phyloP scores from a whole-genome alignment of 2,113 vertebrate genomes.

The Phalacrocorax aristotelis region DNA sequence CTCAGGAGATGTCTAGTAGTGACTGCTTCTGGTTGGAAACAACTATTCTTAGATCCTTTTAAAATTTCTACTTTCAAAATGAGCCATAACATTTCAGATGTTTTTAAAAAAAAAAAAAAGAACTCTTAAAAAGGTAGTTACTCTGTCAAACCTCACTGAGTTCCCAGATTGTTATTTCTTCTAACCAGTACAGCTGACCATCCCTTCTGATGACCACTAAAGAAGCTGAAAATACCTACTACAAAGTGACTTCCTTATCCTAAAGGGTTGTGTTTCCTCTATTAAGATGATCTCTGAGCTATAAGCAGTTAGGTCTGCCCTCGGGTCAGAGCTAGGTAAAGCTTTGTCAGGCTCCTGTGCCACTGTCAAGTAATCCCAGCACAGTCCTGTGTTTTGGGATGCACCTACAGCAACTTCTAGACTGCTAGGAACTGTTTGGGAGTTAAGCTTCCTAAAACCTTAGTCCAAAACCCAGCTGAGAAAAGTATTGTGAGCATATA shows the following conservation, averaged over 20 bases:
- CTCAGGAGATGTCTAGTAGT: slow-evolving; percentile 23
- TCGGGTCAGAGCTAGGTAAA: not conserved
- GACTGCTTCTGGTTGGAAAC: slow-evolving; percentile 26
- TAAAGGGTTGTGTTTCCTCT: not conserved
- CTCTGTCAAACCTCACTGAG: not conserved
- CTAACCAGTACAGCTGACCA: not conserved
- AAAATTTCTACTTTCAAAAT: slow-evolving; percentile 49
- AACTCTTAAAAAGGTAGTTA: not conserved
- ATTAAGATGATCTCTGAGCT: not conserved
- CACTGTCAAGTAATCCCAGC: not conserved
- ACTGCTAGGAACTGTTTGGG: not conserved
- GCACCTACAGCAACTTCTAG: not conserved
- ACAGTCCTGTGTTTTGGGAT: not conserved
- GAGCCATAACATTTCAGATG: not conserved
- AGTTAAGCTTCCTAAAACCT: not conserved
- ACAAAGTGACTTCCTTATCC: not conserved
- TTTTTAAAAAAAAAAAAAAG: not conserved
- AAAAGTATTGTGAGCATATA: not conserved
- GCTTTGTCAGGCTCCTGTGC: not conserved
- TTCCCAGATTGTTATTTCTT: slow-evolving; percentile 9
- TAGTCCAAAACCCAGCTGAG: not conserved
- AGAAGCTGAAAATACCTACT: not conserved
- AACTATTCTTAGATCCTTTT: slow-evolving; percentile 39
- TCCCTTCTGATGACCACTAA: not conserved
- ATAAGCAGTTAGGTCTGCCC: not conserved